Base-by-base conservation (phyloP, 2,888 invertebrate genomes). In the Mesorhabditis belari region DNA sequence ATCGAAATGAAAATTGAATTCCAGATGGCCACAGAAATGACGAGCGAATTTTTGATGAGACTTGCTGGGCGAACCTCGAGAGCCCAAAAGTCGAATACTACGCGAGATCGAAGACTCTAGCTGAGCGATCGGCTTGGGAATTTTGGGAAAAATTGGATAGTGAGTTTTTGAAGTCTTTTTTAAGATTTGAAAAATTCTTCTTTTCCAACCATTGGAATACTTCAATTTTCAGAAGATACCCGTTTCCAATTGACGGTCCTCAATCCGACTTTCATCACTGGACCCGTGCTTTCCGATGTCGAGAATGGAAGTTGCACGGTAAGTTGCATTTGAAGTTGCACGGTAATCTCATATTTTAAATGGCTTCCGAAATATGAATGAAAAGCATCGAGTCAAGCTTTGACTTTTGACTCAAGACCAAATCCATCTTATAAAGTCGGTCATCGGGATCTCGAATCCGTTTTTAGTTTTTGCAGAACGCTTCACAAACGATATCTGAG, bases 31-130 rank as follows among this genome's bases (percentile, higher is more conserved):
- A 73, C 55, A 60, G 62, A 44, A 69, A 73, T 62, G 52, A 61
- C 26, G 61, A 62, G 27, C 54, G 63, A 21, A 64, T 75, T 21
- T 74, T 75, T 59, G 67, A 69, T 53, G 75, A 74, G 55, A 61
- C 63, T 4, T 63, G 60, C 44, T 74, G 74, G 74, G 67, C 74
- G 2, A 55, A 73, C 24, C 29, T 73, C 9, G 55, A 59, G 6
- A 55, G 28, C 29, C 27, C 53, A 27, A 27, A 26, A 26, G 60
- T 73, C 26, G 70, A 73, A 19, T 50, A 61, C 51, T 73, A 73
- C 62, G 71, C 73, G 9, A 56, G 65, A 25, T 71, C 73, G 6
- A 73, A 73, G 56, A 74, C 73, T 4, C 35, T 73, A 52, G 73
- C 73, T 6, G 73, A 73, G 53, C 57, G 60, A 49, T 61, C 65